Conservation (phyloP, 2,797 vertebrate species). For the Microctenopoma stevenorrisi region DNA sequence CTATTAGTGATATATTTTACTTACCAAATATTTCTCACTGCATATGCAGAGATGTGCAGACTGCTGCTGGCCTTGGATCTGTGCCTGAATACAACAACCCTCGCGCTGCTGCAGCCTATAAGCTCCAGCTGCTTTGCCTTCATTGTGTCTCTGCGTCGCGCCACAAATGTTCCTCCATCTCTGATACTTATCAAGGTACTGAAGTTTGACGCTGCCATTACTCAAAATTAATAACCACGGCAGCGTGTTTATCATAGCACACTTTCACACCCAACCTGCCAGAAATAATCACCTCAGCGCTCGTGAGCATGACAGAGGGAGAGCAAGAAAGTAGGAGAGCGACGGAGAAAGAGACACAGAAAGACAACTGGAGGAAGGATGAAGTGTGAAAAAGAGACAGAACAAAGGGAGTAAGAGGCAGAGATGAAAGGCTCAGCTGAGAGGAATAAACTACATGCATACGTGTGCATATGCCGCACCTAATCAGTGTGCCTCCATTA, state of each 20-base stretch:
- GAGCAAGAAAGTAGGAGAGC: constrained; percentile 17
- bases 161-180: constrained; percentile 72
- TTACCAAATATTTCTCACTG: constrained; percentile 22
- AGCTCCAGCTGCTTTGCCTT: constrained; percentile 74
- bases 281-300: constrained; percentile 87
- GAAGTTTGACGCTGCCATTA: constrained; percentile 83
- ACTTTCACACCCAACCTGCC: constrained; percentile 86
- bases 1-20: constrained; percentile 9
- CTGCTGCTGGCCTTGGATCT: constrained; percentile 47
- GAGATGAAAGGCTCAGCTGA: constrained; percentile 47
- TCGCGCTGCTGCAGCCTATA: constrained; percentile 52
- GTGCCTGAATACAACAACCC: constrained; percentile 50
- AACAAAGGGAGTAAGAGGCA: constrained; percentile 38
- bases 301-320: constrained; percentile 51
- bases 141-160: constrained; percentile 65
- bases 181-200: constrained; percentile 85
- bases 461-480: constrained; percentile 55
- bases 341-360: constrained; percentile 38
- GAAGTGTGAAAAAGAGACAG: constrained; percentile 56
- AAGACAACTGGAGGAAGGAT: constrained; percentile 47
- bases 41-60: constrained; percentile 12
- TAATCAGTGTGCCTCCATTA: constrained; percentile 66
- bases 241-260: constrained; percentile 88
- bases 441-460: constrained; percentile 42
- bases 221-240: constrained; percentile 89